Evolutionary conservation across 2,888 invertebrate genomes (phyloP).

Genomic region (Coelopa pilipes): DNA sequence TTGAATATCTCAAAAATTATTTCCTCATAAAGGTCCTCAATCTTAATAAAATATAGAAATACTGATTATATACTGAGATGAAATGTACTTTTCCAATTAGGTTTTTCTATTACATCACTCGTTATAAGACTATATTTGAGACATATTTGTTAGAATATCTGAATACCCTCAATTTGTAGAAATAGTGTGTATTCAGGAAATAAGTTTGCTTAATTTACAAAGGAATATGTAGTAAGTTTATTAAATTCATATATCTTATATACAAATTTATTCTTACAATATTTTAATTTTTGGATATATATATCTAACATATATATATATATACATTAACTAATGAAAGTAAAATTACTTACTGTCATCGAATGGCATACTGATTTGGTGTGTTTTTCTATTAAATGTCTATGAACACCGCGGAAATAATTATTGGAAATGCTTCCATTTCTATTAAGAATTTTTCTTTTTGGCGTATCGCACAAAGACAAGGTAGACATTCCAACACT

Average conservation of each 20-base stretch:
- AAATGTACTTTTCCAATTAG: too few species aligned
- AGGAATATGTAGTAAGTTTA: too few species aligned
- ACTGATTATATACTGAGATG: background rate
- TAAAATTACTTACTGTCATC: conserved; percentile 79
- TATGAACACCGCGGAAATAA: conserved; percentile 82
- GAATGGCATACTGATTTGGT: conserved; percentile 79
- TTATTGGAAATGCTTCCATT: conserved; percentile 73
- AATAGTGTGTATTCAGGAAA: too few species aligned
- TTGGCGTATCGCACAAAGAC: conserved; percentile 52
- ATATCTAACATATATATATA: too few species aligned
- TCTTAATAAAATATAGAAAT: conserved; percentile 54
- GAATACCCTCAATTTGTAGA: too few species aligned
- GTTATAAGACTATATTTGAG: background rate
- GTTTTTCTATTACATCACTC: too few species aligned
- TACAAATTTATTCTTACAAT: too few species aligned
- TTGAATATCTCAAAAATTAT: conserved; percentile 85
- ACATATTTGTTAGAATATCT: background rate
- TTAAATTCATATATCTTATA: too few species aligned
- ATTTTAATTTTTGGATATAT: too few species aligned
- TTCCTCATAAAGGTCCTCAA: conserved; percentile 88
- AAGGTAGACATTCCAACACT: conserved; percentile 48
- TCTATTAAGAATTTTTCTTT: conserved; percentile 55
- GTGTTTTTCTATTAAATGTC: conserved; percentile 78
- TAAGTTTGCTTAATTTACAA: too few species aligned
- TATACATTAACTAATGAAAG: too few species aligned